A percentile compares a stretch with the other conserved stretches of the same genome.
phyloP scores from a whole-genome alignment of 2,888 invertebrate genomes.

The Adela reaumurella region DNA sequence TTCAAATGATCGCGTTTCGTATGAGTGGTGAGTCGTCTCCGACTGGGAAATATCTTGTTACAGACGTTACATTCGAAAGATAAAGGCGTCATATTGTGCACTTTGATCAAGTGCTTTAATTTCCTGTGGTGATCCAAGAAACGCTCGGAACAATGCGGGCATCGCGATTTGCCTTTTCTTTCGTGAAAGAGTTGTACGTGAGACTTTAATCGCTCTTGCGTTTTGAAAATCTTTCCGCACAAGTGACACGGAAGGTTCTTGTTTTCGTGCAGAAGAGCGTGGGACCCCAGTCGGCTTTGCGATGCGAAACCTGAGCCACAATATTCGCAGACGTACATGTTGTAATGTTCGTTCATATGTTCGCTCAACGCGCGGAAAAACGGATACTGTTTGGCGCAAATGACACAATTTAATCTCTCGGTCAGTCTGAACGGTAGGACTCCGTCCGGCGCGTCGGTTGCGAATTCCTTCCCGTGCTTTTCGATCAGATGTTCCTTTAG shows the following conservation, averaged over 20 bases:
- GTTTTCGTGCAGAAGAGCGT: conserved; percentile 2
- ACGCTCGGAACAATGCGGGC: conserved; percentile 5
- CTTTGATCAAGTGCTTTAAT: conserved; percentile 1
- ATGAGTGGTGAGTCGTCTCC: neutral
- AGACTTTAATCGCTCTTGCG: neutral
- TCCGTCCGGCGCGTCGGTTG: conserved; percentile 16
- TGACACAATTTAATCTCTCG: neutral
- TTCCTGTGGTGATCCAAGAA: conserved; percentile 4
- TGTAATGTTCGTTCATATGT: conserved; percentile 7
- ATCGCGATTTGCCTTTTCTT: neutral
- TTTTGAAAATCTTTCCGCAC: conserved; percentile 2
- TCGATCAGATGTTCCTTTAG: conserved; percentile 17
- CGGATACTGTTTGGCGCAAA: conserved; percentile 1
- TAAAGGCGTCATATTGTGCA: conserved; percentile 1
- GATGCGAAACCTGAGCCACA: conserved; percentile 5
- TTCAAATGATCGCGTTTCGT: neutral
- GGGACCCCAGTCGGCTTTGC: neutral
- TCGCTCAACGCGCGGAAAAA: conserved; percentile 3
- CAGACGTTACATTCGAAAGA: neutral
- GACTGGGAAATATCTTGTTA: neutral
- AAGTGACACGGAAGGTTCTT: conserved; percentile 1
- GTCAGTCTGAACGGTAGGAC: conserved; percentile 20
- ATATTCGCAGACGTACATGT: conserved; percentile 3
- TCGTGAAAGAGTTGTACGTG: conserved; percentile 4
- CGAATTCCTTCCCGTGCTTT: conserved; percentile 17